A percentile compares a stretch with the other conserved stretches of the same genome.
These are phyloP conservation scores for Sphaerophoria rueppellii DNA, from an alignment of 2,888 invertebrate species.

Conservation along the genomic window DNA sequence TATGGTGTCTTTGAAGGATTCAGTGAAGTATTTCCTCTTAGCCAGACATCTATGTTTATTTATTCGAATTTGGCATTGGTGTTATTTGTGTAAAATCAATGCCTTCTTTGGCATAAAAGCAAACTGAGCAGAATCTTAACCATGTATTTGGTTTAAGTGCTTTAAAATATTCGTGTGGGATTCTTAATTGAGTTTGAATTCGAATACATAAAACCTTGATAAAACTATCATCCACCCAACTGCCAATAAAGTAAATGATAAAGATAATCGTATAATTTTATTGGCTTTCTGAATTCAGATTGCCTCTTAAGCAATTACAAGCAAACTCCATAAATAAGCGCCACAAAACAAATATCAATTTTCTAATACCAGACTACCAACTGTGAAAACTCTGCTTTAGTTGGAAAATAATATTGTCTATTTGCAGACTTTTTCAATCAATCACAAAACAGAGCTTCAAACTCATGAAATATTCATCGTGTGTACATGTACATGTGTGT, in stretches of 20 bases:
- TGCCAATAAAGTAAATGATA: too few species aligned
- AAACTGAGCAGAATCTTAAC: not conserved
- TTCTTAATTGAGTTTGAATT: too few species aligned
- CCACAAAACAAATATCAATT: too few species aligned
- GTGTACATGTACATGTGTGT: not conserved
- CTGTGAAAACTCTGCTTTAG: constrained; percentile 1
- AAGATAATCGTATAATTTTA: too few species aligned
- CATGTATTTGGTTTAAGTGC: too few species aligned
- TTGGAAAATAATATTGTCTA: constrained; percentile 36
- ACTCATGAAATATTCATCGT: constrained; percentile 47
- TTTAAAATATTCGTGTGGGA: too few species aligned
- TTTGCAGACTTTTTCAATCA: constrained; percentile 34
- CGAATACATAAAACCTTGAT: too few species aligned
- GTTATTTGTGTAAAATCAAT: not conserved
- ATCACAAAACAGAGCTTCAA: constrained; percentile 51
- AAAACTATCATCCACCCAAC: too few species aligned
- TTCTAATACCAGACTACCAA: not conserved
- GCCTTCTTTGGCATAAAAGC: not conserved
- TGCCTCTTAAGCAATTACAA: too few species aligned
- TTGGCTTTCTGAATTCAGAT: too few species aligned
- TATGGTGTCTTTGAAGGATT: not conserved
- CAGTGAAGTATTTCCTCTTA: not conserved
- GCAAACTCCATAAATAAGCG: too few species aligned
- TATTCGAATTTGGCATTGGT: not conserved
- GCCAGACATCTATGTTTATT: not conserved